Evolutionary conservation across 2,113 vertebrate species (phyloP).

Genomic region (Sula dactylatra): DNA sequence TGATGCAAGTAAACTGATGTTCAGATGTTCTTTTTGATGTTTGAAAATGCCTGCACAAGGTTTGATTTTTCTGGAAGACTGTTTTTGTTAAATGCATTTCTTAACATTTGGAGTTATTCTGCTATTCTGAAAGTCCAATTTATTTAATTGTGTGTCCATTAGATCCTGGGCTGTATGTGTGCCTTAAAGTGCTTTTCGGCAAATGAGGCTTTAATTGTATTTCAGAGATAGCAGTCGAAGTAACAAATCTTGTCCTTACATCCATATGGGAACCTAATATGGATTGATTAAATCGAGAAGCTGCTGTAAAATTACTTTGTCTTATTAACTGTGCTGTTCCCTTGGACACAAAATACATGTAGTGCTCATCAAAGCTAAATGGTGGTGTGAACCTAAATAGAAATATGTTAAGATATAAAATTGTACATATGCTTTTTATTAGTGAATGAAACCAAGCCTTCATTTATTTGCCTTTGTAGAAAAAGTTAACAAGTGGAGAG

Average conservation of each 20-base stretch:
- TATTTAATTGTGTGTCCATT: neutral
- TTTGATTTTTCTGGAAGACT: neutral
- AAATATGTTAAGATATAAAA: neutral
- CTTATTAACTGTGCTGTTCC: neutral
- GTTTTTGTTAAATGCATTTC: neutral
- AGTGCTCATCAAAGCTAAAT: neutral
- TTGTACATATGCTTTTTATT: neutral
- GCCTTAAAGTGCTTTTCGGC: neutral
- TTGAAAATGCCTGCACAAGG: neutral
- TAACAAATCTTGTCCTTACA: neutral
- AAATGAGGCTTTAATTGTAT: slow-evolving; percentile 3
- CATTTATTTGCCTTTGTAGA: neutral
- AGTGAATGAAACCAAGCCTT: neutral
- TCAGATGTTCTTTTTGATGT: neutral
- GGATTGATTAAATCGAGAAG: neutral
- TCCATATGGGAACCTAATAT: neutral
- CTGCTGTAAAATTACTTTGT: neutral
- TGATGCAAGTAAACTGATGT: neutral
- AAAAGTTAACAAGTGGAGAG: neutral
- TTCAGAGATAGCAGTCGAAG: neutral
- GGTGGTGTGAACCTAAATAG: neutral
- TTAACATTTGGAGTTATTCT: neutral
- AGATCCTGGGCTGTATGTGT: neutral
- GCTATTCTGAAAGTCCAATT: neutral
- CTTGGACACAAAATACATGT: neutral